Evolutionary conservation across 2,888 invertebrate species (phyloP), one percentile per base, ranked within the genome.

Genomic region (Drosophila neutralis): DNA sequence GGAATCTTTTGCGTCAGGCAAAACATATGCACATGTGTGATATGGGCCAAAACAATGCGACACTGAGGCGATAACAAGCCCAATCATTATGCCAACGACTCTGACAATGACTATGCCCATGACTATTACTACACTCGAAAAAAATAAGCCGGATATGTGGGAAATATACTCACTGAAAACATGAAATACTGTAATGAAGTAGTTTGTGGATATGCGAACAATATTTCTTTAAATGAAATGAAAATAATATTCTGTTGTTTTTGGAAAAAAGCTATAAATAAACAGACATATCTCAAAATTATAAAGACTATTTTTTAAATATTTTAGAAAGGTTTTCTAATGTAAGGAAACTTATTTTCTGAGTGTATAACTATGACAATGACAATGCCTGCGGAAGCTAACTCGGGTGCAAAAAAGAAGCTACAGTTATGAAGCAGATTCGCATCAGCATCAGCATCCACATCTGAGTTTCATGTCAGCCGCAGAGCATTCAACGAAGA

Each of bases 1-100:
- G 56, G 66, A 68, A 73, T 71, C 73, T 63, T 75, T 75, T 66
- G 56, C 40, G 8, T 11, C 29, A 74, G 60, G 66, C 68, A 62
- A 76, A 79, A 74, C 72, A 79, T 76, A 82, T 73, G 69, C 69
- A 59, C 45, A 48, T 27, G 27, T 33, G 51, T 63, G 63, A 45
- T 63, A 64, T 58, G 36, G 45, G 61, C 64, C 78, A 82, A 89
- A 85, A 85, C 85, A 85, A 85, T 84, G 82, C 82, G 74, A 82
- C 82, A 68, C 70, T 70, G 74, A 73, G 83, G 82, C 87, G 90
- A 90, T 90, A 87, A 87, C 84, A 88, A 83, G 89, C 87, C 90
- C 86, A 90, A 87, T 86, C 90, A 90, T 86, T 90, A 86, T 86
- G 76, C 72, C 73, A 56, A 57, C 56, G 56, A 38, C 64, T 74